phyloP scores from a whole-genome alignment of 1,140 invertebrate genomes.

The Lordiphosa collinella region DNA sequence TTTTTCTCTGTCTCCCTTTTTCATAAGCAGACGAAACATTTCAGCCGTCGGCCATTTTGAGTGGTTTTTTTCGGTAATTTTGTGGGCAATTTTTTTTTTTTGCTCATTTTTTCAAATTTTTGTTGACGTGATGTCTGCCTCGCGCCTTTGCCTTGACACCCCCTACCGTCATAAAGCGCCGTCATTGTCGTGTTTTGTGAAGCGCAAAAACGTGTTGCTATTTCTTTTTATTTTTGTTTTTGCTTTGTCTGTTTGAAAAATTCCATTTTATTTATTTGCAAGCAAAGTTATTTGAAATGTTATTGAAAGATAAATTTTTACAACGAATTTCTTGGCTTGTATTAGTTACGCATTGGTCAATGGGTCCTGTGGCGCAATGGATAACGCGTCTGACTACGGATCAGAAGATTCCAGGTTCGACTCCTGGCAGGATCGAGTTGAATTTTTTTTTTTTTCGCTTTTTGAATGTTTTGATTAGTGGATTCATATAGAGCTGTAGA shows the following conservation, averaged over 20 bases:
- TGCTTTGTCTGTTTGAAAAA: constrained; percentile 14
- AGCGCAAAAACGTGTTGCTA: constrained; percentile 70
- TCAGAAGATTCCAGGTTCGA: constrained; percentile 88
- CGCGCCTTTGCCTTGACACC: constrained; percentile 55
- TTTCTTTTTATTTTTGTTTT: constrained; percentile 23
- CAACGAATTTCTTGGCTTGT: constrained; percentile 1
- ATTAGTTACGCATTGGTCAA: background rate
- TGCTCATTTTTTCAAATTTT: constrained; percentile 29
- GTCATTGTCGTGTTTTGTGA: constrained; percentile 48
- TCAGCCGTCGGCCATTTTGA: constrained; percentile 69
- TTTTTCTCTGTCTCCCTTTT: constrained; percentile 14
- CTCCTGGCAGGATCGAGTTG: constrained; percentile 84
- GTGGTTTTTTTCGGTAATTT: constrained; percentile 44
- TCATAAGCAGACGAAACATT: constrained; percentile 55
- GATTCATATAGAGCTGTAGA: too few relatives aligned
- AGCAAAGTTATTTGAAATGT: constrained; percentile 36
- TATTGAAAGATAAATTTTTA: constrained; percentile 1
- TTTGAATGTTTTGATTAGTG: too few relatives aligned
- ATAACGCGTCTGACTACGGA: constrained; percentile 87
- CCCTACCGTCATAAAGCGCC: constrained; percentile 21
- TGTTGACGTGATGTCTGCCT: constrained; percentile 44
- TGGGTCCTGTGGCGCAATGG: constrained; percentile 44
- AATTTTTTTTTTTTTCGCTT: background rate
- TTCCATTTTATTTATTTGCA: constrained; percentile 17
- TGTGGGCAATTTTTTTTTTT: constrained; percentile 34